phyloP scores from a whole-genome alignment of 2,113 vertebrate genomes.

The Cinclus cinclus region DNA sequence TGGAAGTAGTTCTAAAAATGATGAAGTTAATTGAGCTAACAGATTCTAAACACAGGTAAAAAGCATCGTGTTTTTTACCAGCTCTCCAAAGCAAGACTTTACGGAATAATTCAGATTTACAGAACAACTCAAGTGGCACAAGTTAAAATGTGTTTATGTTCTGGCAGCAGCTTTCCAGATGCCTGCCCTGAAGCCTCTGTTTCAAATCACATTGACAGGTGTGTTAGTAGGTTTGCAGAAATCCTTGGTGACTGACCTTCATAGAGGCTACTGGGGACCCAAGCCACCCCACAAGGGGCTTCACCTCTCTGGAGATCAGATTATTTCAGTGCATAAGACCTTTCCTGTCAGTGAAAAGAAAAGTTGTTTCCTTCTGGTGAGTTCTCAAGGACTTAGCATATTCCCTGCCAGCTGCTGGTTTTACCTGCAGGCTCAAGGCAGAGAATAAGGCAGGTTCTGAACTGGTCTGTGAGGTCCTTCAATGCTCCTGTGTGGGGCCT shows the following conservation, averaged over 20 bases:
- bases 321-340: background rate
- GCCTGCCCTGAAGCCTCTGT: background rate
- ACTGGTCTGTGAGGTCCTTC: background rate
- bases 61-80: accelerated
- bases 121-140: background rate
- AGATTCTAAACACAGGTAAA: background rate
- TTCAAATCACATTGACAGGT: background rate
- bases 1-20: background rate
- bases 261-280: background rate
- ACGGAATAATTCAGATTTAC: background rate
- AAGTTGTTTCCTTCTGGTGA: background rate
- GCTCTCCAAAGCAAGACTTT: background rate
- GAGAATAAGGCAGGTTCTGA: background rate
- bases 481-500: background rate
- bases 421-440: background rate
- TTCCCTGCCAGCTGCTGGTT: background rate
- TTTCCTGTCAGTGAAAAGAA: background rate
- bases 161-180: background rate
- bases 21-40: background rate
- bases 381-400: background rate
- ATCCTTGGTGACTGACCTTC: background rate
- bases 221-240: background rate
- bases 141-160: background rate
- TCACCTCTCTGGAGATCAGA: background rate
- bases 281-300: background rate